These are phyloP conservation scores for Boulengeromyrus knoepffleri DNA, from an alignment of 2,113 vertebrate species.

Conservation along the genomic window DNA sequence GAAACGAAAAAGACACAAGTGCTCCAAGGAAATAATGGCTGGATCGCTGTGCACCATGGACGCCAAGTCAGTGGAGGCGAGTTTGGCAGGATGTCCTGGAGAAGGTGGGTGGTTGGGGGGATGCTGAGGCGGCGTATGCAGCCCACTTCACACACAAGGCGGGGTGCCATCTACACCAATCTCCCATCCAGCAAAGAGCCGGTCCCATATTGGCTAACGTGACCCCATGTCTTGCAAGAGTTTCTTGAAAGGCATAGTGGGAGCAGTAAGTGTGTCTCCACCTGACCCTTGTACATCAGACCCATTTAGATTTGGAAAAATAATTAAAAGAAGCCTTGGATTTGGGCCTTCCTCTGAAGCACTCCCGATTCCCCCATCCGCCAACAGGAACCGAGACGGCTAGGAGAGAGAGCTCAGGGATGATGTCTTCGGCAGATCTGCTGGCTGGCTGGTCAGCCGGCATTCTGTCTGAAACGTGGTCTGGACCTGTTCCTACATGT, in stretches of 20 bases:
- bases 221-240: background rate
- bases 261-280: background rate
- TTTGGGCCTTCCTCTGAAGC: conserved; percentile 33
- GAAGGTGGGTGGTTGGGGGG: background rate
- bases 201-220: background rate
- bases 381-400: conserved; percentile 23
- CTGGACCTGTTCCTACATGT: conserved; percentile 23
- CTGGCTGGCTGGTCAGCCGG: conserved; percentile 11
- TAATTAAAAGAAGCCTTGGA: conserved; percentile 34
- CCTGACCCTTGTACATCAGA: background rate
- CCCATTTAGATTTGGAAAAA: conserved; percentile 37
- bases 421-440: conserved; percentile 20
- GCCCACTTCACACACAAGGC: background rate
- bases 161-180: background rate
- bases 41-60: background rate
- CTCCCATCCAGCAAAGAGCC: background rate
- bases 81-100: background rate
- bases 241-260: background rate
- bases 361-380: conserved; percentile 18
- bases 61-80: background rate
- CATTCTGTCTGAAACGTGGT: background rate
- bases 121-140: background rate
- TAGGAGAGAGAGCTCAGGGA: conserved; percentile 13
- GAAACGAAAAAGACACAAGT: background rate
- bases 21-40: conserved; percentile 6